Evolutionary conservation across 2,113 vertebrate species (phyloP).

Genomic region (Pyxicephalus adspersus): DNA sequence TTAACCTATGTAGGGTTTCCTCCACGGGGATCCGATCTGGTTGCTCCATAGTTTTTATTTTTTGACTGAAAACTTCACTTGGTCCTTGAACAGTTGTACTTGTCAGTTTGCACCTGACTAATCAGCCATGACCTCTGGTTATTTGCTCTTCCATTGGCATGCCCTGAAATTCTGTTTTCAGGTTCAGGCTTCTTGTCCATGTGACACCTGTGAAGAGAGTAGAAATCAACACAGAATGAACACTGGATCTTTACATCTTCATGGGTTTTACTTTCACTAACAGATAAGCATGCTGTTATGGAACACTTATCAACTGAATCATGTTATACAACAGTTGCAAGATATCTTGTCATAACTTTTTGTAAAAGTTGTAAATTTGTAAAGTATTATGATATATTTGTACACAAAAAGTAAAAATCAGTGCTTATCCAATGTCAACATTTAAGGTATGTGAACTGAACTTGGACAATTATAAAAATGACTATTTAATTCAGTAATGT

Average conservation of each 20-base stretch:
- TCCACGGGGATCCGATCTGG: neutral
- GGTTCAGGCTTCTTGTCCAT: neutral
- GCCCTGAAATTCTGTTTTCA: slow-evolving; percentile 7
- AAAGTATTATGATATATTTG: neutral
- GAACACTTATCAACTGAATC: neutral
- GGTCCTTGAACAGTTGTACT: neutral
- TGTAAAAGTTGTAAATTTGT: too few relatives aligned
- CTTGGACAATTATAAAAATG: too few relatives aligned
- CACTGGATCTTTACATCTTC: neutral
- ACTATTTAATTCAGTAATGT: too few relatives aligned
- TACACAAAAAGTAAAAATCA: too few relatives aligned
- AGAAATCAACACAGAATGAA: slow-evolving; percentile 3
- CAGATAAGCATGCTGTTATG: neutral
- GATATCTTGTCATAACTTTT: too few relatives aligned
- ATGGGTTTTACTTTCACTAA: neutral
- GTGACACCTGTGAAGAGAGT: slow-evolving; percentile 33
- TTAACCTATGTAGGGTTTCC: slow-evolving; percentile 8
- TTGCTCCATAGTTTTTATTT: slow-evolving; percentile 29
- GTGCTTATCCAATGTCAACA: too few relatives aligned
- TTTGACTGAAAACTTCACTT: neutral
- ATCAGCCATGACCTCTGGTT: slow-evolving; percentile 25
- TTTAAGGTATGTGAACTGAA: too few relatives aligned
- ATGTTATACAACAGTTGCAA: neutral
- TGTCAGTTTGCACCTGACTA: neutral
- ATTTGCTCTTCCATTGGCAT: slow-evolving; percentile 22